phyloP scores from a whole-genome alignment of 1,140 invertebrate species.

The Drosophila littoralis region DNA sequence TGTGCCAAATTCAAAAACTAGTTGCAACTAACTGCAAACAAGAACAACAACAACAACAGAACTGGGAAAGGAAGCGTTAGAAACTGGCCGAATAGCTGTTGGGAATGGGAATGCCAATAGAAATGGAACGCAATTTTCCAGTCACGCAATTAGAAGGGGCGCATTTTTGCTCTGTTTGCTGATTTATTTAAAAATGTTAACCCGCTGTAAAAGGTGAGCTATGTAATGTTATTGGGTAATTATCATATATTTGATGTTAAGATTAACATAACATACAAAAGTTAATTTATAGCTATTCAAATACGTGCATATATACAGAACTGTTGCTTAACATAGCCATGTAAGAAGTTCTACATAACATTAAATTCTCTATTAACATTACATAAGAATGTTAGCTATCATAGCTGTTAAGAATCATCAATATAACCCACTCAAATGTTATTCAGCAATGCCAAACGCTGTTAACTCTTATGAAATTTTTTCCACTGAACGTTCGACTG shows the following conservation, averaged over 20 bases:
- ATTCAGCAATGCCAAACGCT: not conserved
- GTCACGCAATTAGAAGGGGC: slow-evolving; percentile 45
- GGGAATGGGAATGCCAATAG: slow-evolving; percentile 32
- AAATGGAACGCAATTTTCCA: slow-evolving; percentile 54
- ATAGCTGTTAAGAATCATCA: not conserved
- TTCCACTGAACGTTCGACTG: slow-evolving; percentile 3
- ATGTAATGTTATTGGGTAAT: too few relatives aligned
- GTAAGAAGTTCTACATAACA: not conserved
- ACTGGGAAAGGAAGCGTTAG: slow-evolving; percentile 23
- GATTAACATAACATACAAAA: not conserved
- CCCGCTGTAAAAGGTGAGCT: too few relatives aligned
- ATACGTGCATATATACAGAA: not conserved
- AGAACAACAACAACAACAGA: slow-evolving; percentile 10
- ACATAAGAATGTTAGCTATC: not conserved
- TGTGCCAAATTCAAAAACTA: slow-evolving; percentile 76
- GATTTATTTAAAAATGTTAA: slow-evolving; percentile 5
- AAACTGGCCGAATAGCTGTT: slow-evolving; percentile 16
- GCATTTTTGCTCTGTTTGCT: not conserved
- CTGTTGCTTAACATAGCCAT: not conserved
- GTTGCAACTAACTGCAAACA: slow-evolving; percentile 42
- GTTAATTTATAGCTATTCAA: not conserved
- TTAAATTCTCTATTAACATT: not conserved
- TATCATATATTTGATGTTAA: too few relatives aligned
- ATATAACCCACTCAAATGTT: not conserved
- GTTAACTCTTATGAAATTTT: not conserved